These are phyloP conservation scores for Odocoileus hemionus DNA, from an alignment of 2,113 vertebrate species.

Conservation along the genomic window DNA sequence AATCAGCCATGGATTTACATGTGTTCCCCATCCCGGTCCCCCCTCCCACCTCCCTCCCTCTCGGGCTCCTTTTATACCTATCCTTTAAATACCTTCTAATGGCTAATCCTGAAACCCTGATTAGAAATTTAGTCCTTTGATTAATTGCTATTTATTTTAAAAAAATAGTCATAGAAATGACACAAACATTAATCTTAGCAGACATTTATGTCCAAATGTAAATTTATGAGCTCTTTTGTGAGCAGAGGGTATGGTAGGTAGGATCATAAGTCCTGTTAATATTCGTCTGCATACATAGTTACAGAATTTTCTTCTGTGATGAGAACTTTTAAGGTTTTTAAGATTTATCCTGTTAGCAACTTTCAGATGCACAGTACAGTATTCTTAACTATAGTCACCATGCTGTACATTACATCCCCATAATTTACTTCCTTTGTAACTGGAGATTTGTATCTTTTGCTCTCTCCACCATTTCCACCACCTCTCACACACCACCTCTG, in stretches of 20 bases:
- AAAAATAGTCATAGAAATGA: background rate
- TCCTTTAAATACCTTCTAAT: background rate
- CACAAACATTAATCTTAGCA: background rate
- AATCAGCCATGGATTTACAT: too few species aligned
- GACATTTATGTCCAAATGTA: background rate
- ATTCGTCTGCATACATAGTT: background rate
- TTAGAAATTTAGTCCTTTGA: background rate
- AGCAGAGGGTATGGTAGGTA: background rate
- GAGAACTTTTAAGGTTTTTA: background rate
- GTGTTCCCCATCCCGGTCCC: too few species aligned
- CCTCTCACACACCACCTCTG: background rate
- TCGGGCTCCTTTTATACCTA: background rate
- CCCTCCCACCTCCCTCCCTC: background rate
- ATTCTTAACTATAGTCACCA: background rate
- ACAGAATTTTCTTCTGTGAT: background rate
- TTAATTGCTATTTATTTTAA: background rate
- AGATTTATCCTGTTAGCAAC: background rate
- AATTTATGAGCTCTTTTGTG: slow-evolving; percentile 5
- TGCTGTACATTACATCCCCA: background rate
- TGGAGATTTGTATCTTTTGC: background rate
- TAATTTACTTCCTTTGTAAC: background rate
- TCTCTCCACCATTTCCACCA: background rate
- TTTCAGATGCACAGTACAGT: background rate
- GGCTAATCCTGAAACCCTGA: background rate
- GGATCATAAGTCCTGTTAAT: background rate